Percentiles rank a stretch among this genome's conserved stretches.
phyloP scores from a whole-genome alignment of 2,888 invertebrate genomes.

The Caenorhabditis sp. region DNA sequence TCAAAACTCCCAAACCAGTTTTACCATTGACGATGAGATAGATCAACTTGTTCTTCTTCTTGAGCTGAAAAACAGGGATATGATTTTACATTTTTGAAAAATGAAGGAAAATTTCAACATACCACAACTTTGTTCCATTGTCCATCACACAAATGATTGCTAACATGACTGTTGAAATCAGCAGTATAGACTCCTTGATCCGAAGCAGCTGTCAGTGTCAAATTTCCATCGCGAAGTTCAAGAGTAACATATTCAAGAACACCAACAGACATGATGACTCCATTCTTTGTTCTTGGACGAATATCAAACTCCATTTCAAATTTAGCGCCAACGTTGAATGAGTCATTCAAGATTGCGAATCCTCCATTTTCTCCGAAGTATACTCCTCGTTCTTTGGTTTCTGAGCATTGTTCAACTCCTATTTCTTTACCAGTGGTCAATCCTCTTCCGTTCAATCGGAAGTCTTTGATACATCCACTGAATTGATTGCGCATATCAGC shows the following conservation, averaged over 20 bases:
- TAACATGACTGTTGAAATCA: conserved; percentile 39
- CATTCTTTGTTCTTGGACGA: conserved; percentile 64
- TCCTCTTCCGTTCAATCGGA: conserved; percentile 68
- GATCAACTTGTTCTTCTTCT: conserved; percentile 88
- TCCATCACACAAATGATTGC: conserved; percentile 84
- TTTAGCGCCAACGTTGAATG: conserved; percentile 50
- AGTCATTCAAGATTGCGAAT: conserved; percentile 69
- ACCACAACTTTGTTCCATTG: conserved; percentile 85
- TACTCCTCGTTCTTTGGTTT: conserved; percentile 71
- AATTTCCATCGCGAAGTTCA: conserved; percentile 78
- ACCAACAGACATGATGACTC: conserved; percentile 67
- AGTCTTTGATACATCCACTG: conserved; percentile 72
- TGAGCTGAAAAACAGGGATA: conserved; percentile 75
- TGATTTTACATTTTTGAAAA: not conserved
- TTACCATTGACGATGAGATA: conserved; percentile 86
- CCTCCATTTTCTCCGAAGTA: conserved; percentile 73
- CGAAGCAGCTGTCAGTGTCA: conserved; percentile 60
- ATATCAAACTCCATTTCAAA: conserved; percentile 68
- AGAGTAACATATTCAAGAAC: conserved; percentile 82
- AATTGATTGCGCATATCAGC: conserved; percentile 67
- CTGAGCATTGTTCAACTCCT: conserved; percentile 69
- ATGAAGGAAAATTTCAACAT: conserved; percentile 1
- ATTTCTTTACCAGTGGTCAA: conserved; percentile 53
- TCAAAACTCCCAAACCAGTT: conserved; percentile 79
- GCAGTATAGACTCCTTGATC: conserved; percentile 79